Base-by-base conservation (phyloP, 1,140 invertebrate species). In the Monomorium pharaonis region DNA sequence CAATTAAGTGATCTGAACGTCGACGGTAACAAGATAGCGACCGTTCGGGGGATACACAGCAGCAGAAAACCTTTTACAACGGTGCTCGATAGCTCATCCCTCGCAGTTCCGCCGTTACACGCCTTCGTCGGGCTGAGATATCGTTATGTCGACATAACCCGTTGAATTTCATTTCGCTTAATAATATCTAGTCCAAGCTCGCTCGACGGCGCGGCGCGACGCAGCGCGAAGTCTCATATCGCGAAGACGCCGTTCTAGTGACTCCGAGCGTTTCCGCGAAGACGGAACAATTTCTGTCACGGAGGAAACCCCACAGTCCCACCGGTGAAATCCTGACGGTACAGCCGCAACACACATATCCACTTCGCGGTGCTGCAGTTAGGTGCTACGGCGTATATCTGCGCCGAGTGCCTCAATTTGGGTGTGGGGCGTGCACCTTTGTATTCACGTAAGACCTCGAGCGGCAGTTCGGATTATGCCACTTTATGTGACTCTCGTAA, bases 281-380 rank as follows among this genome's bases (percentile, higher is more conserved):
- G 62, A 86, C 72, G n/a, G 51, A 78, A 84, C 56, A 78, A 72
- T 74, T 88, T 86, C 88, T 78, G 87, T 86, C 84, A 81, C 24
- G 30, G 21, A n/a, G 24, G 21, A 75, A 89, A 60, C 70, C 42
- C 56, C 10, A 60, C 24, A 12, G n/a, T 83, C 37, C 3, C 51
- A 14, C 65, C n/a, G 4, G 30, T 27, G 87, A 89, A 63, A 85
- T 51, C 67, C 51, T 14, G 69, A 74, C 78, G 70, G 27, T 14
- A 60, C 21, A 58, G 37, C 51, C 27, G n/a, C 37, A 56, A 30
- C 33, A 33, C 27, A 44, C 37, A 60, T 74, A 47, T 44, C n/a
- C 67, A 27, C 49, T 72, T 83, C 51, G 58, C 4, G 51, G 24
- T 72, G 37, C 27, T n/a, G 51, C 21, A 27, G 24, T 58, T 58